Percentiles rank a stretch among this genome's conserved stretches.
These are phyloP conservation scores for Uloborus plumipes DNA, from an alignment of 2,888 invertebrate species.

Conservation along the genomic window DNA sequence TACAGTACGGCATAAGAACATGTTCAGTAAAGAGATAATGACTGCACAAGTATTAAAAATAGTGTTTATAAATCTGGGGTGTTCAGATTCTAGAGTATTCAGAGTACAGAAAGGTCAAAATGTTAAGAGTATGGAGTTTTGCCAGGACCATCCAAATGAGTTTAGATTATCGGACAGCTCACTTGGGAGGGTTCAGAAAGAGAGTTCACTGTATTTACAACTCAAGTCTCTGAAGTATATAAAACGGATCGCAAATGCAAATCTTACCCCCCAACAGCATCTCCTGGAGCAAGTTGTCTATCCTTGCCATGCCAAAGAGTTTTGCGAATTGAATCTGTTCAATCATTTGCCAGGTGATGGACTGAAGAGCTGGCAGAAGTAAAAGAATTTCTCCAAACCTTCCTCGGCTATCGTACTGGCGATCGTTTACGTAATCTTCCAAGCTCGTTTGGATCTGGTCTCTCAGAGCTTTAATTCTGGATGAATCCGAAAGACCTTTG, in stretches of 20 bases:
- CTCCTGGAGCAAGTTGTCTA: slow-evolving; percentile 93
- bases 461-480: slow-evolving; percentile 88
- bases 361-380: slow-evolving; percentile 93
- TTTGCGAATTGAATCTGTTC: slow-evolving; percentile 97
- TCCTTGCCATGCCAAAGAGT: slow-evolving; percentile 92
- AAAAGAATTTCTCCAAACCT: slow-evolving; percentile 94
- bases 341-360: slow-evolving; percentile 98
- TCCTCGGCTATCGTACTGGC: slow-evolving; percentile 93
- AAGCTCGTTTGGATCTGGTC: slow-evolving; percentile 94
- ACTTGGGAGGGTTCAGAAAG: too few species aligned
- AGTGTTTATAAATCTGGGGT: too few species aligned
- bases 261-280: slow-evolving; percentile 90
- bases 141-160: too few species aligned
- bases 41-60: too few species aligned
- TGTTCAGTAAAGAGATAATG: too few species aligned
- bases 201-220: too few species aligned
- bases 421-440: slow-evolving; percentile 96
- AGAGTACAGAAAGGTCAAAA: too few species aligned
- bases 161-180: too few species aligned
- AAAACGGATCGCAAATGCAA: not conserved
- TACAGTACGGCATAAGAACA: too few species aligned
- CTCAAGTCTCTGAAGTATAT: too few species aligned
- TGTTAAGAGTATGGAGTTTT: too few species aligned
- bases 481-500: slow-evolving; percentile 88
- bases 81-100: too few species aligned